These are phyloP conservation scores for Xanthorhoe spadicearia DNA, from an alignment of 2,888 invertebrate genomes.

Conservation along the genomic window DNA sequence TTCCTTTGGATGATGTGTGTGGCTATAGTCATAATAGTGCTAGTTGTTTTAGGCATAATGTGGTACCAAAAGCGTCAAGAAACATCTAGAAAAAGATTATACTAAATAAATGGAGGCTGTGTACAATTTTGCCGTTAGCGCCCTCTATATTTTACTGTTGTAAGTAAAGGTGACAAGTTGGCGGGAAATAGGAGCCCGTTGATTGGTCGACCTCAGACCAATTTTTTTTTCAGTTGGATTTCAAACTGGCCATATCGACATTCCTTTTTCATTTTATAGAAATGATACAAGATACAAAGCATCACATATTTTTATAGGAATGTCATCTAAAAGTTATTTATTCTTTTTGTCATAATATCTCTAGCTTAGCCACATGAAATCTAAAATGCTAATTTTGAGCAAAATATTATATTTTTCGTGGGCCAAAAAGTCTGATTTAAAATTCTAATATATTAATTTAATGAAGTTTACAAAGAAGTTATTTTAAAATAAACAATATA, in stretches of 20 bases:
- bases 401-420: constrained; percentile 3
- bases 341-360: not conserved
- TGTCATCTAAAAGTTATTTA: constrained; percentile 10
- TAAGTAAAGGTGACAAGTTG: not conserved
- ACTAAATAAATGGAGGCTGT: constrained; percentile 52
- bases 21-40: constrained; percentile 92
- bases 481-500: not conserved
- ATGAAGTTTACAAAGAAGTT: constrained; percentile 1
- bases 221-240: not conserved
- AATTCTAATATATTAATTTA: constrained; percentile 26
- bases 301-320: constrained; percentile 29
- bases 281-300: constrained; percentile 12
- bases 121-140: constrained; percentile 1
- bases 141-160: not conserved
- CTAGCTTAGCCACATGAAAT: not conserved
- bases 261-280: constrained; percentile 41
- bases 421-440: constrained; percentile 24
- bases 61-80: constrained; percentile 97
- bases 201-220: constrained; percentile 3
- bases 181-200: not conserved
- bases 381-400: not conserved
- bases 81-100: constrained; percentile 93
- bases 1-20: constrained; percentile 94
- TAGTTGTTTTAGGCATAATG: constrained; percentile 95
- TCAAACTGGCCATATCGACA: constrained; percentile 31